These are phyloP conservation scores for Carabus problematicus DNA, from an alignment of 2,888 invertebrate species.

Conservation along the genomic window DNA sequence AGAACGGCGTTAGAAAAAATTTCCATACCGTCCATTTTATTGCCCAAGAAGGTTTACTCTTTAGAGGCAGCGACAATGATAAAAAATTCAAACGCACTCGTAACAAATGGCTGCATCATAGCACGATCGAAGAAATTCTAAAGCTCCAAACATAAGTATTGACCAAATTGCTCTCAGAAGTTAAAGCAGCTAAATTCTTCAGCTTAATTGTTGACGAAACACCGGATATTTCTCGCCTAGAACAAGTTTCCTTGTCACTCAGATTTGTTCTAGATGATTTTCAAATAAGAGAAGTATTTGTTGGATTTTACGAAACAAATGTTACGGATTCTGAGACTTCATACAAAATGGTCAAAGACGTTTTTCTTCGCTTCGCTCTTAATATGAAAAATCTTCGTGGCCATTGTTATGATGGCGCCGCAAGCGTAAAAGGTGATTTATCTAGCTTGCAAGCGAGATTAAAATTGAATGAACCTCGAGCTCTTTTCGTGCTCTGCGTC, in stretches of 20 bases:
- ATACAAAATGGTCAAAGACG: slow-evolving; percentile 18
- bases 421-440: slow-evolving; percentile 23
- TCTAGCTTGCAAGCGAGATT: slow-evolving; percentile 25
- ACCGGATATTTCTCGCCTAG: slow-evolving; percentile 14
- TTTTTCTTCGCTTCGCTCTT: slow-evolving; percentile 25
- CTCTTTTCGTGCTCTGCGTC: slow-evolving; percentile 27
- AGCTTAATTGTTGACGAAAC: slow-evolving; percentile 20
- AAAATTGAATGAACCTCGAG: slow-evolving; percentile 19
- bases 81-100: slow-evolving; percentile 12
- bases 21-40: slow-evolving; percentile 8
- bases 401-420: slow-evolving; percentile 27
- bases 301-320: slow-evolving; percentile 24
- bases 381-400: slow-evolving; percentile 29
- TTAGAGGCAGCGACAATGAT: slow-evolving; percentile 14
- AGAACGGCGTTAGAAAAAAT: slow-evolving; percentile 4
- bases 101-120: slow-evolving; percentile 24
- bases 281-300: slow-evolving; percentile 17
- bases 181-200: no score
- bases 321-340: slow-evolving; percentile 18
- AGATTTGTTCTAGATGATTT: slow-evolving; percentile 12
- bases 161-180: slow-evolving; percentile 17
- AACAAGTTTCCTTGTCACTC: slow-evolving; percentile 20
- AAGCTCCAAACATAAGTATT: slow-evolving; percentile 19
- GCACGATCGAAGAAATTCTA: slow-evolving; percentile 20
- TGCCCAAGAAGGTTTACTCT: slow-evolving; percentile 19